Base-by-base conservation (phyloP, 2,113 vertebrate genomes). In the Heterocephalus glaber region DNA sequence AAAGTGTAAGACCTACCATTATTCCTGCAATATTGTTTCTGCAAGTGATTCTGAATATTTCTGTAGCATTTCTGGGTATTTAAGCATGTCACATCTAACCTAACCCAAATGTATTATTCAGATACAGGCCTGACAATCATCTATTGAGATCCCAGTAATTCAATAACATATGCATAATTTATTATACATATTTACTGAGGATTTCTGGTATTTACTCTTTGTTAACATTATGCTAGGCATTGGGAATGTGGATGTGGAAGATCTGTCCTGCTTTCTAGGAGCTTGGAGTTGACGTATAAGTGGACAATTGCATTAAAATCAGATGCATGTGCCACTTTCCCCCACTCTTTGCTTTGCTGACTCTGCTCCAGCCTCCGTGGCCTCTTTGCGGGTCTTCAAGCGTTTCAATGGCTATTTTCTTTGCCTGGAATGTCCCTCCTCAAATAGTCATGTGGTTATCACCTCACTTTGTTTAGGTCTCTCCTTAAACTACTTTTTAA, bases 131-230 rank as follows among this genome's bases (percentile, higher is more conserved):
- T 91, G 49, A 68, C 13, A 92, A 33, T 84, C 17, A 70, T 28
- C 90, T 88, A 38, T 8, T 70, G 70, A 96, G 49, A 89, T 89
- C 33, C 63, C 47, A 56, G 33, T 85, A 81, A 81, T 93, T 85
- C 49, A 84, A n/a, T 52, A 12, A 52, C 24, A 74, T 10, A 58
- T 76, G 58, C 35, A 86, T 82, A 63, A 63, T 76, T 91, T 56
- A 63, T 76, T 80, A 58, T 20, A 77, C 91, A 65, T 63, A 61
- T 72, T 77, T 88, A 77, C 44, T 44, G 70, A 85, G 38, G 49
- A 20, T 20, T 93, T 92, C 92, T 87, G 52, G 3, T 17, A 60
- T 56, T 35, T 20, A 49, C 16, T 70, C 13, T 72, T 72, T 61
- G 13, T 54, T 80, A 56, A 38, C 80, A n/a, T 20, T 81, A 28